Evolutionary conservation across 2,113 vertebrate genomes (phyloP).

Genomic region (Tinamus guttatus): DNA sequence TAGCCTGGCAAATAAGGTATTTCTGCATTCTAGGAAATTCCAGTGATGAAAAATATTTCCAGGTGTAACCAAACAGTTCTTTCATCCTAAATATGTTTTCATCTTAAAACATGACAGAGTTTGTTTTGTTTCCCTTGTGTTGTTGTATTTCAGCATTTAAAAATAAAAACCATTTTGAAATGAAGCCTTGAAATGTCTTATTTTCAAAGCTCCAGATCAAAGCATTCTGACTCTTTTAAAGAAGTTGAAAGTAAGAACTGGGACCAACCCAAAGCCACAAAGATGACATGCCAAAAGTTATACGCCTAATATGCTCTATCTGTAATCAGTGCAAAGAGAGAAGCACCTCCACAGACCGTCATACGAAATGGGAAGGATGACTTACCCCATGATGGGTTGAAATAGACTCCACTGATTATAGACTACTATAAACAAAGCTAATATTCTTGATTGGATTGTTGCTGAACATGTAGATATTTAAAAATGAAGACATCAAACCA

Average conservation of each 20-base stretch:
- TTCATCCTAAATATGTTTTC: not conserved
- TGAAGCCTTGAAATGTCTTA: not conserved
- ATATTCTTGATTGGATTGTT: not conserved
- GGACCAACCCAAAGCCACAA: not conserved
- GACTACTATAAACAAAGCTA: not conserved
- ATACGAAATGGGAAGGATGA: accelerated
- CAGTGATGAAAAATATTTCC: not conserved
- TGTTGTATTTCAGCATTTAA: not conserved
- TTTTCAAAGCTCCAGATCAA: not conserved
- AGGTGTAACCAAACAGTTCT: not conserved
- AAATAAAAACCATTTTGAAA: not conserved
- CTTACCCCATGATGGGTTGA: not conserved
- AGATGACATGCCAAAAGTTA: not conserved
- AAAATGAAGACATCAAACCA: not conserved
- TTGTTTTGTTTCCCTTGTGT: not conserved
- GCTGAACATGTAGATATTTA: not conserved
- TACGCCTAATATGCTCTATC: not conserved
- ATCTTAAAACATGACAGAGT: not conserved
- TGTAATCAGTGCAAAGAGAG: not conserved
- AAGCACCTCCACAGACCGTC: not conserved
- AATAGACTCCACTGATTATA: not conserved
- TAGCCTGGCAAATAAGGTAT: not conserved
- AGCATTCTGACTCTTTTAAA: not conserved
- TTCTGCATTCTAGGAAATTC: not conserved
- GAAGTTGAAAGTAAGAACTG: not conserved